Evolutionary conservation across 2,113 vertebrate genomes (phyloP), one percentile per base, ranked within the genome.

Genomic region (Hystrix cristata): DNA sequence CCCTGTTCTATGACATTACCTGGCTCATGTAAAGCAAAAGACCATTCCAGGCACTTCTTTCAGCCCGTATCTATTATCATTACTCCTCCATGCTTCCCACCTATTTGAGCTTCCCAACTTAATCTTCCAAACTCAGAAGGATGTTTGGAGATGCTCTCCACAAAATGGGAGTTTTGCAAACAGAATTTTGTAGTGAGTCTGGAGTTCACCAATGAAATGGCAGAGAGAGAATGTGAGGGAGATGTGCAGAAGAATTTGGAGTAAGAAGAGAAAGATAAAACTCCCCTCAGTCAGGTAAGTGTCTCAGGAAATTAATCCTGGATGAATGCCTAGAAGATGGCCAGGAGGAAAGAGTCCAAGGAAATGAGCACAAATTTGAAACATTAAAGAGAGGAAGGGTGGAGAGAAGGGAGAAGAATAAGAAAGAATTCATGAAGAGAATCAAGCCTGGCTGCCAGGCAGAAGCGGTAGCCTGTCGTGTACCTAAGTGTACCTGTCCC

Each of bases 161-260:
- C 6, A 23, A 51, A 12, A 46, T 27, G 2, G 18, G 16, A 67
- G 13, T 7, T 69, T 74, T 65, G 38, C 16, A 74, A 31, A 55
- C 3, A 29, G 65, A 71, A 62, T 87, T 74, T 71, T 62, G 34
- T 29, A 53, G 48, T 7, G 46, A 87, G 18, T 21, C 62, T n/a
- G 19, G 90, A 43, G 29, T 9, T 91, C 29, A n/a, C 55, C 43
- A 29, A 27, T 3, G n/a, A 89, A n/a, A 10, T 12, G n/a, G 19
- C 3, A 9, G 64, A 14, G 15, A 7, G 62, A 38, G 15, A 15
- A 1, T 25, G 51, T 1, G 15, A 9, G 21, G 0, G 34, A 60
- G 29, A 51, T 13, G 12, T 65, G n/a, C 16, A 46, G 14, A 18
- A 48, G 29, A 43, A 71, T 29, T 43, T 5, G 3, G 38, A 23